Evolutionary conservation across 2,797 vertebrate genomes (phyloP), one percentile per base, ranked within the genome.

Genomic region (Chromobotia macracanthus): DNA sequence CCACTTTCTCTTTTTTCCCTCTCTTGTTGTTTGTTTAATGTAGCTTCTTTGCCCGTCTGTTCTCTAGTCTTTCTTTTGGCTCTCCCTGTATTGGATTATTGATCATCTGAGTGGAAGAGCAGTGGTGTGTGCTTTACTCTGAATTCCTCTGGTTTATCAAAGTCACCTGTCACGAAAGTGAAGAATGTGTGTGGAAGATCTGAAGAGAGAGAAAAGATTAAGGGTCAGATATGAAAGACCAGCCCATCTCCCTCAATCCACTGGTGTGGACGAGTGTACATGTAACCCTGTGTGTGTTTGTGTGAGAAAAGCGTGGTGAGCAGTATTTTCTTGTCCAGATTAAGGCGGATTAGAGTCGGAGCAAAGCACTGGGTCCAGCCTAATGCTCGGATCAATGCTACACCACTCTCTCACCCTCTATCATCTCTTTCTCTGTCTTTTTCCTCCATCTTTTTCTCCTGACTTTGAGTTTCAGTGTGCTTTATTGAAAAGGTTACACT

Each of bases 321-420:
- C 71, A 60, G 61, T 28, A 21, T 69, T 68, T 69, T 72, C 41
- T 28, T 19, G 38, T 78, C 48, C 73, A 64, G 51, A 50, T 80
- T 82, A 81, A 71, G 75, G 77, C 9, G 85, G 85, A 86, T 88
- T 89, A 83, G 85, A 85, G 79, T 28, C 31, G 13, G 16, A 64
- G 38, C 65, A 53, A 86, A 86, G 61, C 73, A 69, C 87, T 85
- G 86, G 90, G 80, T 84, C 56, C 68, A 68, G 86, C 82, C 48
- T 68, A 25, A 77, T 77, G 69, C 75, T 67, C 31, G 3, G 44
- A 67, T 82, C 77, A 77, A 71, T 82, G 67, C 16, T 41, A 67
- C 21, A 64, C 66, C 38, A n/a, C 65, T 56, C 44, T 68, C 74
- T 68, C 48, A 2, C 67, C 64, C n/a, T 51, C 5, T 35, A 10